Percentiles rank a stretch among this genome's conserved stretches.
Conservation (phyloP, 2,113 vertebrate species). For the Melanerpes aurifrons region DNA sequence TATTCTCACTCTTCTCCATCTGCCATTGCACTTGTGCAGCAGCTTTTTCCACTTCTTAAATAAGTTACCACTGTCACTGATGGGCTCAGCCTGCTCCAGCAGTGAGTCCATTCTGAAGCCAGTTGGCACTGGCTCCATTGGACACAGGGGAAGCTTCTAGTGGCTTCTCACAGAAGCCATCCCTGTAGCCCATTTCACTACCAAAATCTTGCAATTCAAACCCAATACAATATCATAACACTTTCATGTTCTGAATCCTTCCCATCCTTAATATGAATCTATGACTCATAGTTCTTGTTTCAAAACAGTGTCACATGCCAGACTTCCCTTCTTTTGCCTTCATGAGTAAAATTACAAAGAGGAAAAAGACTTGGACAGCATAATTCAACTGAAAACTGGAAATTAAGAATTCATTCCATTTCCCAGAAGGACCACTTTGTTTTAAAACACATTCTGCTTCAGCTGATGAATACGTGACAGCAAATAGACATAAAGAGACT, state of each 20-base stretch:
- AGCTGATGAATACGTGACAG: background rate
- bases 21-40: background rate
- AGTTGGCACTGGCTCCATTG: background rate
- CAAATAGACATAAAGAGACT: constrained; percentile 6
- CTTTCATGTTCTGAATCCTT: constrained; percentile 2
- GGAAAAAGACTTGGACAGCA: background rate
- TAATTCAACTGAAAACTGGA: constrained; percentile 41
- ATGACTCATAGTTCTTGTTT: constrained; percentile 57
- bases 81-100: background rate
- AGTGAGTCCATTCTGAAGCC: fast-evolving
- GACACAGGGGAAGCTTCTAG: background rate
- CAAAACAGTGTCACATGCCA: constrained; percentile 58
- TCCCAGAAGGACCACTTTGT: background rate
- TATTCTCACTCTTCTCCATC: background rate
- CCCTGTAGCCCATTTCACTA: background rate
- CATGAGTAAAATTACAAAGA: constrained; percentile 9
- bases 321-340: constrained; percentile 57
- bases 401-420: background rate
- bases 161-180: background rate
- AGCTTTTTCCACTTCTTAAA: background rate
- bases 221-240: background rate
- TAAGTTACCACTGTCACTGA: fast-evolving
- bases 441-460: constrained; percentile 6
- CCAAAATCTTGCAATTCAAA: background rate
- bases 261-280: constrained; percentile 10